phyloP scores from a whole-genome alignment of 2,888 invertebrate genomes.

The Doris montereyensis region DNA sequence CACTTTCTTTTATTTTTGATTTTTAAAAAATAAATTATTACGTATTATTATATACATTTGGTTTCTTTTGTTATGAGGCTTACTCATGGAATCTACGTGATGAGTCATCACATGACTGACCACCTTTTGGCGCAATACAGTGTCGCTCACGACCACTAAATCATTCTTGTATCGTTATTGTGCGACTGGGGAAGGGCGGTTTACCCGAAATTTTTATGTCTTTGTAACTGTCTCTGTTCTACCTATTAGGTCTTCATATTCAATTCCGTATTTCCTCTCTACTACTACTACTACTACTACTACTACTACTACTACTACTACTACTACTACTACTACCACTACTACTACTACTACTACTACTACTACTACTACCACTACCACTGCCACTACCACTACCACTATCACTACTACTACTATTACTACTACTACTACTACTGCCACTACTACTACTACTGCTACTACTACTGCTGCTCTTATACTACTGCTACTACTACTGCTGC shows the following conservation, averaged over 20 bases:
- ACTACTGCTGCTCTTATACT: no score
- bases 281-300: constrained; percentile 22
- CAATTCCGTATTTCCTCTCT: no score
- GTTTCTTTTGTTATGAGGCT: no score
- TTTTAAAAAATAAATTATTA: no score
- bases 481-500: not conserved
- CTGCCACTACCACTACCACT: constrained; percentile 34
- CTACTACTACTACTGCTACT: constrained; percentile 2
- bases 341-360: constrained; percentile 44
- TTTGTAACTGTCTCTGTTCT: no score
- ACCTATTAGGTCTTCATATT: no score
- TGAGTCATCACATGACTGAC: no score
- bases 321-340: constrained; percentile 44
- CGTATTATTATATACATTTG: not conserved
- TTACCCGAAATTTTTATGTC: not conserved
- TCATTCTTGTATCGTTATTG: no score
- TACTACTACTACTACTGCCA: constrained; percentile 41
- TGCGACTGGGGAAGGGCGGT: not conserved
- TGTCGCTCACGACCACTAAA: no score
- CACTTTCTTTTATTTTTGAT: not conserved
- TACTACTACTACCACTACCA: constrained; percentile 24
- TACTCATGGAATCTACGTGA: no score
- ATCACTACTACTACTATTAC: constrained; percentile 39
- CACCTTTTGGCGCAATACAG: no score
- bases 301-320: constrained; percentile 43